Evolutionary conservation across 2,797 vertebrate species (phyloP), one percentile per base, ranked within the genome.

Genomic region (Eremophila alpestris): DNA sequence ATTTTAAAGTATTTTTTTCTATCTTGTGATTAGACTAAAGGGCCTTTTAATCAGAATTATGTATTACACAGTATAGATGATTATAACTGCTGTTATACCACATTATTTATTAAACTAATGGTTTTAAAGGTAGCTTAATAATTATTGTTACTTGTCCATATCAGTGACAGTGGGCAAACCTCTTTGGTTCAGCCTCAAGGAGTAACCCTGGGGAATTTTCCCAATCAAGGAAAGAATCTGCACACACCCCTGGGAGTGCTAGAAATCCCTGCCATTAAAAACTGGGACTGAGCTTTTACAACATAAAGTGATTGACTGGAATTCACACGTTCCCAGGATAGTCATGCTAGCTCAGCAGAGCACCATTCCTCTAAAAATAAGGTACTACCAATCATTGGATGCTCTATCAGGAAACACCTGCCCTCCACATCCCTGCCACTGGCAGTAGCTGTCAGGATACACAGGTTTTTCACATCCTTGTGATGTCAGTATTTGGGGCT

Each of bases 181-280:
- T 58, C 38, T 69, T 63, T 22, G 12, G 15, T 22, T 56, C 56
- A 56, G 10, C 11, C 12, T 70, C 79, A 45, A 76, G 63, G 23
- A 76, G 16, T n/a, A 41, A 43, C 27, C 4, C 4, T 48, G 38
- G 27, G 36, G 23, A 63, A 17, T 0, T 0, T 34, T 70, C 13
- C 34, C 45, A 58, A 22, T 41, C 52, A 22, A 16, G n/a, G 21
- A 17, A 43, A 54, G 9, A 59, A 52, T 52, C 38, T 27, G 27
- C 45, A 77, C 17, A 46, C 27, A 49, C 2, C 13, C 16, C 9
- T 36, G 14, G 26, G 19, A 36, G 40, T 29, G 26, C 30, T 36
- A 30, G 40, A 73, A 90, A 48, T 32, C 22, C 11, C 34, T 30
- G 9, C 16, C 16, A 11, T 41, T 48, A 20, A 59, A 51, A 71